Conservation (phyloP, 2,113 vertebrate species). For the Enhydra lutris region DNA sequence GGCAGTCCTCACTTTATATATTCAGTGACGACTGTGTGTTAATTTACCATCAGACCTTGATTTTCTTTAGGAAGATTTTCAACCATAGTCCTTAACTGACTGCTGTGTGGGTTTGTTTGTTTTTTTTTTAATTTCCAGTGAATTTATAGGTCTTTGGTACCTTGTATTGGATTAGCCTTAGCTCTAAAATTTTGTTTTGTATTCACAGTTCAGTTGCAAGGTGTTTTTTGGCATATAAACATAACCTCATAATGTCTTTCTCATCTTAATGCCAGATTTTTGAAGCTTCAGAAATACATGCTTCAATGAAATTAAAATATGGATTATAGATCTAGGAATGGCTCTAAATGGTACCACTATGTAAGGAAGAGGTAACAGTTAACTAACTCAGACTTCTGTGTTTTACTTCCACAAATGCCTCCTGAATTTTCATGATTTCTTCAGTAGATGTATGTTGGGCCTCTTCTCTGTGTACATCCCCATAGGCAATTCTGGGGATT, state of each 20-base stretch:
- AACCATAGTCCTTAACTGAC: not conserved
- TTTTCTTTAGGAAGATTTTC: conserved; percentile 13
- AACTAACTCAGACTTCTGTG: not conserved
- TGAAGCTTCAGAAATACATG: conserved; percentile 1
- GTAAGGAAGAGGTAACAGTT: not conserved
- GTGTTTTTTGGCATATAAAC: not conserved
- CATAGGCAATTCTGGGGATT: not conserved
- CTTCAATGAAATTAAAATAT: conserved; percentile 11
- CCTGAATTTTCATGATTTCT: not conserved
- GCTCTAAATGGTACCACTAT: not conserved
- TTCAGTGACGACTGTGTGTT: not conserved
- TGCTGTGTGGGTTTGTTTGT: not conserved
- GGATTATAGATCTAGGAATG: not conserved
- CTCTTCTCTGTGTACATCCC: not conserved
- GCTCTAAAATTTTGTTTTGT: not conserved
- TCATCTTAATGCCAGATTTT: not conserved
- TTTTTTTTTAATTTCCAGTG: not conserved
- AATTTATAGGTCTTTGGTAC: not conserved
- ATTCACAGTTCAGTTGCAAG: not conserved
- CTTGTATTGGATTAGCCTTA: not conserved
- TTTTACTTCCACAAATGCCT: not conserved
- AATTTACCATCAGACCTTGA: not conserved
- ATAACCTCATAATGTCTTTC: not conserved
- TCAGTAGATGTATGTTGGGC: not conserved
- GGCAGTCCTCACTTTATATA: not conserved